Base-by-base conservation (phyloP, 2,888 invertebrate species). In the Ctenicera cuprea region DNA sequence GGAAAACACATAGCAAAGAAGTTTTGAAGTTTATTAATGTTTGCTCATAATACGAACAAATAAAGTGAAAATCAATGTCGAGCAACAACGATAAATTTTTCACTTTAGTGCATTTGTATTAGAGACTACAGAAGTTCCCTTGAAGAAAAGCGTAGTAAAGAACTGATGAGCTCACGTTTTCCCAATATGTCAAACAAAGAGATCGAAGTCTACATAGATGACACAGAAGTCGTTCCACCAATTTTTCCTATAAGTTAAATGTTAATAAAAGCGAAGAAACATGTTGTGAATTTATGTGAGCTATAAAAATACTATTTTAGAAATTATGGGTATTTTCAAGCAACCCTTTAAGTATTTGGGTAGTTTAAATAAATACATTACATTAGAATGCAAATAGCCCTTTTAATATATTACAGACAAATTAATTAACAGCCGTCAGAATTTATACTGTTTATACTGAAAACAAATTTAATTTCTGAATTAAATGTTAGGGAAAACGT, bases 161-260 rank as follows among this genome's bases (percentile, higher is more conserved):
- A 73, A 41, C 41, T 67, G 73, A 73, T 73, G 73, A 48, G 63
- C 59, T 73, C 73, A 73, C 73, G 73, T 73, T 57, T 57, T 63
- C 50, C 73, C 73, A 73, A 73, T 73, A 73, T 73, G 73, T 73
- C 73, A 73, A 71, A 71, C 50, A 71, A 66, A 65, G 62, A 71
- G 65, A 62, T 65, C 71, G 71, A 71, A 71, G 65, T 59, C 71
- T 66, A 66, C 66, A 71, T 66, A 67, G 71, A 71, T 71, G 71
- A 66, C 71, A 66, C 65, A 38, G 37, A 50, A 61, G 66, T 71
- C 66, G 71, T 50, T 66, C 20, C 41, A 71, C 61, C 71, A 71
- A 71, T 71, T 71, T 71, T 65, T 71, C 71, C 48, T 62, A 48
- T 66, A 66, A 71, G 26, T 16, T 71, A 66, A 71, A 71, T 66